A percentile compares a stretch with the other conserved stretches of the same genome.
Conservation (phyloP, 2,888 invertebrate genomes). For the Pandemis corylana region DNA sequence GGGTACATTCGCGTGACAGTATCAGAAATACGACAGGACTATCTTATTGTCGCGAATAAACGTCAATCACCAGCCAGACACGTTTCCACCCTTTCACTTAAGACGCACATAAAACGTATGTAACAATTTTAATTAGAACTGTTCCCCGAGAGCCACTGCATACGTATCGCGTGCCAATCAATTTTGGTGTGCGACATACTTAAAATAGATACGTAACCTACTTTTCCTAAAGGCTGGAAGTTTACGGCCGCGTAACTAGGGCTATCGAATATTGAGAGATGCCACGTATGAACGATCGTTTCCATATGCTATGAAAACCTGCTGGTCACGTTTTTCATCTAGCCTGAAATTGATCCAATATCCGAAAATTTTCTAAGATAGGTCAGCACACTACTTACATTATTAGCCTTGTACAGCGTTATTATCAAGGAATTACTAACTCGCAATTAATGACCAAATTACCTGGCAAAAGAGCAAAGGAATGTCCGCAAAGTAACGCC, state of each 20-base stretch:
- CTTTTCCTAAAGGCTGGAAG: conserved; percentile 16
- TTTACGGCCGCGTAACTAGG: conserved; percentile 11
- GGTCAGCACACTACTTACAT: background rate
- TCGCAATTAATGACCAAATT: no score
- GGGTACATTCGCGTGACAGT: conserved; percentile 20
- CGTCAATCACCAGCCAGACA: conserved; percentile 33
- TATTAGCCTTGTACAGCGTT: no score
- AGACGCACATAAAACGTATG: conserved; percentile 1
- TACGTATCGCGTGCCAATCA: background rate
- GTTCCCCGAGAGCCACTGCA: background rate
- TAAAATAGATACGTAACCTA: conserved; percentile 30
- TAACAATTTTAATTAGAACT: conserved; percentile 13
- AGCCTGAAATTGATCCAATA: background rate
- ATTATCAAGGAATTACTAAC: no score
- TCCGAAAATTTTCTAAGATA: background rate
- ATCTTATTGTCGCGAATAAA: conserved; percentile 38
- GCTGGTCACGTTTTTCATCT: conserved; percentile 13
- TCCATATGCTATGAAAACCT: conserved; percentile 9
- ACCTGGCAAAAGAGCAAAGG: no score
- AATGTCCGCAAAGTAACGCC: no score
- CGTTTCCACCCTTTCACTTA: conserved; percentile 24
- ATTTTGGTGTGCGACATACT: conserved; percentile 7
- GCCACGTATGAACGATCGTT: background rate
- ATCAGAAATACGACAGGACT: conserved; percentile 27
- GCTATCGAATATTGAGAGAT: conserved; percentile 23